Evolutionary conservation across 2,888 invertebrate species (phyloP).

Genomic region (Sphecodes monilicornis): DNA sequence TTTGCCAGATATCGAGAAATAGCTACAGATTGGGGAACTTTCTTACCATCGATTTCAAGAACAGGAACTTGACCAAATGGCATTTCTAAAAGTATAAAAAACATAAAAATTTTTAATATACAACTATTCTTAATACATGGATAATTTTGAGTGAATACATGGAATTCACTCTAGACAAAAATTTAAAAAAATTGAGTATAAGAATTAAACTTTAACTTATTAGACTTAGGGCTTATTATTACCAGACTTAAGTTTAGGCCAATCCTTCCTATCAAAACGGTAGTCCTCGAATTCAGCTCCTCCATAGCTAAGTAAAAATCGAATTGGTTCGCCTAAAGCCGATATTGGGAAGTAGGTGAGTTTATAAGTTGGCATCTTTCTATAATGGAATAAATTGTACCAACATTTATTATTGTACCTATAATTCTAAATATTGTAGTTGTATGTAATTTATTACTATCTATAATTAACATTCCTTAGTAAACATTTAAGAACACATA

Average conservation of each 20-base stretch:
- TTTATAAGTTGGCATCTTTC: conserved; percentile 76
- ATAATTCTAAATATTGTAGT: background rate
- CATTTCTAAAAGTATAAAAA: conserved; percentile 80
- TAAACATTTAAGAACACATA: too few species aligned
- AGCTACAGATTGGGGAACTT: conserved; percentile 87
- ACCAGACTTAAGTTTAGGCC: conserved; percentile 79
- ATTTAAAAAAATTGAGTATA: background rate
- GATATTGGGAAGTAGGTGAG: conserved; percentile 83
- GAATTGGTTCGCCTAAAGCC: conserved; percentile 83
- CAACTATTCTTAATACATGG: background rate
- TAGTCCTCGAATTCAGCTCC: conserved; percentile 82
- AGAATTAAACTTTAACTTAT: conserved; percentile 26
- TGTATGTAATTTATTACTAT: background rate
- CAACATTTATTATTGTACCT: background rate
- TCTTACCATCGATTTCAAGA: conserved; percentile 88
- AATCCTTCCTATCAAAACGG: conserved; percentile 77
- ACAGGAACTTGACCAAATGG: conserved; percentile 89
- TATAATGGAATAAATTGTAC: conserved; percentile 24
- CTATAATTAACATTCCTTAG: background rate
- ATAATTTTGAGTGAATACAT: background rate
- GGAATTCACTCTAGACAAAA: background rate
- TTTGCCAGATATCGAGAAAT: conserved; percentile 88
- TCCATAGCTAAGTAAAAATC: conserved; percentile 83
- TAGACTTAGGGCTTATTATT: conserved; percentile 38
- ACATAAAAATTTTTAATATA: background rate